phyloP scores from a whole-genome alignment of 2,113 vertebrate species.

The Phylloscopus trochiloides region DNA sequence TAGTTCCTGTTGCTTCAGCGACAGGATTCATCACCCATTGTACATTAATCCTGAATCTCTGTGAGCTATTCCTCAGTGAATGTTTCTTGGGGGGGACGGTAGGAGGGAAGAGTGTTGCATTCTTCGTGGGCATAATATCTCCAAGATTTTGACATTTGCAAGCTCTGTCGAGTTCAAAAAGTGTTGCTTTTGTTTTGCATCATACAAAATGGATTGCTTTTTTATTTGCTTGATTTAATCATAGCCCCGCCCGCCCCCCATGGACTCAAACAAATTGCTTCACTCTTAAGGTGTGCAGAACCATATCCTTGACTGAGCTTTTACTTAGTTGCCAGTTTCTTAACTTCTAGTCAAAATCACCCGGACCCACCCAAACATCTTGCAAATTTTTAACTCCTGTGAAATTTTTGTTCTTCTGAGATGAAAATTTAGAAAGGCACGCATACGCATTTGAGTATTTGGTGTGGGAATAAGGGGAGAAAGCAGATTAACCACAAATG shows the following conservation, averaged over 20 bases:
- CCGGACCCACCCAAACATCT: neutral
- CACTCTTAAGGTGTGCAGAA: neutral
- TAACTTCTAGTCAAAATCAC: neutral
- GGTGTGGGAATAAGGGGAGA: neutral
- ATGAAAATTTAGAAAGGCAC: neutral
- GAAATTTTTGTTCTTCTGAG: neutral
- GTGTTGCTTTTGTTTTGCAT: neutral
- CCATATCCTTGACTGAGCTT: neutral
- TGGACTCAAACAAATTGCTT: neutral
- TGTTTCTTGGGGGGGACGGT: neutral
- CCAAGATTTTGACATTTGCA: neutral
- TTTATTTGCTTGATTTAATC: neutral
- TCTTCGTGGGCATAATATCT: neutral
- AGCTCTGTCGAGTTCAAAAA: neutral
- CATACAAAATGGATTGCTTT: neutral
- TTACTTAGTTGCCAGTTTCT: neutral
- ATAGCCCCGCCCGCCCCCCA: fast-evolving
- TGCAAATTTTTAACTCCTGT: neutral
- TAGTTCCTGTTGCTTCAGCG: neutral
- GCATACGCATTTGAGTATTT: fast-evolving
- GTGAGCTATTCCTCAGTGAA: neutral
- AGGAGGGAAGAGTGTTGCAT: neutral
- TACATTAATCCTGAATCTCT: neutral
- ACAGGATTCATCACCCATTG: neutral
- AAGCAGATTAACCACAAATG: slow-evolving; percentile 3